Percentiles rank a stretch among this genome's conserved stretches.
Evolutionary conservation across 2,113 vertebrate genomes (phyloP).

Genomic region (Syngnathoides biaculeatus): DNA sequence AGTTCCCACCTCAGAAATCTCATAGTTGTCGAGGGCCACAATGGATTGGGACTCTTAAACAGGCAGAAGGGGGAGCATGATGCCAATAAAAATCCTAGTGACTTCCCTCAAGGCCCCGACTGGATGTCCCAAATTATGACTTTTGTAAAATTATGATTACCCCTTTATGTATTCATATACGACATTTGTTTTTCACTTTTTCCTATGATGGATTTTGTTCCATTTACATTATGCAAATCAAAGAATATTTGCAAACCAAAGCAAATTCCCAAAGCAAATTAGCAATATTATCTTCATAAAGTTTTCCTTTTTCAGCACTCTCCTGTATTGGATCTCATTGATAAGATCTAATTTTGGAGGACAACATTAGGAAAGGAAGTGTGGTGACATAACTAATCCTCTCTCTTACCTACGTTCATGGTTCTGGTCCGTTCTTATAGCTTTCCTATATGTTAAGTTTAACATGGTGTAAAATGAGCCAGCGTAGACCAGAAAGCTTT

Average conservation of each 20-base stretch:
- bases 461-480: constrained; percentile 74
- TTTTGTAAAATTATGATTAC: neutral
- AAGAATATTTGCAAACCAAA: neutral
- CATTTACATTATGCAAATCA: neutral
- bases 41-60: too few relatives aligned
- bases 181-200: neutral
- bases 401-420: constrained; percentile 7
- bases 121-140: too few relatives aligned
- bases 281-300: neutral
- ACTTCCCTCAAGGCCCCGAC: too few relatives aligned
- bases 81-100: too few relatives aligned
- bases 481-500: constrained; percentile 73
- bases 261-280: too few relatives aligned
- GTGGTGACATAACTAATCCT: neutral
- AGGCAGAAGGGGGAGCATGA: too few relatives aligned
- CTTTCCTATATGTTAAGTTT: constrained; percentile 14
- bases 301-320: neutral
- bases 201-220: too few relatives aligned
- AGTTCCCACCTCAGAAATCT: too few relatives aligned
- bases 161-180: neutral
- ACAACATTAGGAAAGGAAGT: neutral
- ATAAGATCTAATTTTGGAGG: neutral
- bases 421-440: neutral
- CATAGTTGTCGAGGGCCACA: too few relatives aligned
- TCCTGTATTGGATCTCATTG: neutral